Evolutionary conservation across 2,797 vertebrate genomes (phyloP).

Genomic region (Chiroxiphia lanceolata): DNA sequence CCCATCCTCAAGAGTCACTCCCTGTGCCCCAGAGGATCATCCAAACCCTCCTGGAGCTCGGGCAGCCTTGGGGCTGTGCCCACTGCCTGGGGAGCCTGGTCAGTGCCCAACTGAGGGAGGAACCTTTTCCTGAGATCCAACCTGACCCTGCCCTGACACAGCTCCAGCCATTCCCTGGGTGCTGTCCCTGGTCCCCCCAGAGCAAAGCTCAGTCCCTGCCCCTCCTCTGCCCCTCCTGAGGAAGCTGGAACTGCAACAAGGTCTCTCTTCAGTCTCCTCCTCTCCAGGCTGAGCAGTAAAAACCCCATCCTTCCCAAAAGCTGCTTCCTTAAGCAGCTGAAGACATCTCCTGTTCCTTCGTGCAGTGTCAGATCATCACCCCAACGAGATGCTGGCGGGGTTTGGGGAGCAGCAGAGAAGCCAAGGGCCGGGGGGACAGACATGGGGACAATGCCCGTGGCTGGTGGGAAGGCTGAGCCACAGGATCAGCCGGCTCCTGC

Average conservation of each 20-base stretch:
- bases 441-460: fast-evolving
- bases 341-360: not conserved
- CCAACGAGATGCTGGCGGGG: fast-evolving
- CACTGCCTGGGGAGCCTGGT: not conserved
- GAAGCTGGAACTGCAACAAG: not conserved
- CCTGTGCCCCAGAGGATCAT: not conserved
- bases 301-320: not conserved
- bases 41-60: not conserved
- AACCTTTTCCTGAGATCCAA: not conserved
- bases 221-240: not conserved
- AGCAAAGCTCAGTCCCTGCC: not conserved
- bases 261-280: not conserved
- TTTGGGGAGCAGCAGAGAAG: not conserved
- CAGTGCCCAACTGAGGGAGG: not conserved
- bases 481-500: not conserved
- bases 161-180: not conserved
- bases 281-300: not conserved
- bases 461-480: not conserved
- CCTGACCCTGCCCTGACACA: not conserved
- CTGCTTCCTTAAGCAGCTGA: not conserved
- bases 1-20: not conserved
- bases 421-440: fast-evolving
- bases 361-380: not conserved
- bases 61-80: not conserved
- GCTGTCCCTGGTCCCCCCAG: not conserved